Percentiles rank a stretch among this genome's conserved stretches.
Conservation (phyloP, 2,797 vertebrate genomes). For the Gila robusta region DNA sequence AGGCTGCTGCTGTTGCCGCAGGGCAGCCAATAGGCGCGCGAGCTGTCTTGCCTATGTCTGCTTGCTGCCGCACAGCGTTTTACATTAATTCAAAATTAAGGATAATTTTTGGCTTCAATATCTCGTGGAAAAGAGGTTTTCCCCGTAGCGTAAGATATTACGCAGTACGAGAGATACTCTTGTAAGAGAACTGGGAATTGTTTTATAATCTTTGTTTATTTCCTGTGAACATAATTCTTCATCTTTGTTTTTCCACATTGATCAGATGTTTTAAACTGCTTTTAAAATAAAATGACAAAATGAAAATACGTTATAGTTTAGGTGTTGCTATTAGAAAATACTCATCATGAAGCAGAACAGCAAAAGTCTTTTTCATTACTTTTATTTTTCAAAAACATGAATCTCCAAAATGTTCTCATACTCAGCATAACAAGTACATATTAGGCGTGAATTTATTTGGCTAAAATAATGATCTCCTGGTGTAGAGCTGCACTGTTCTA, state of each 20-base stretch:
- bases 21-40: no score
- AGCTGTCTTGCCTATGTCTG: no score
- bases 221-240: not conserved
- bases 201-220: not conserved
- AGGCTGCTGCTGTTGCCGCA: no score
- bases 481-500: not conserved
- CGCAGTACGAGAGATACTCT: no score
- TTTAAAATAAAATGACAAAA: not conserved
- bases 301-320: not conserved
- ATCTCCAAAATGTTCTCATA: not conserved
- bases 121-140: no score
- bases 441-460: not conserved
- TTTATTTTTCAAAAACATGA: not conserved
- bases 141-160: no score
- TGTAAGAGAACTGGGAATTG: not conserved
- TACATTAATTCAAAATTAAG: no score
- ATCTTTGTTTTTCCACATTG: not conserved
- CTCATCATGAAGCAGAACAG: not conserved
- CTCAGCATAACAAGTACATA: not conserved
- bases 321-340: not conserved
- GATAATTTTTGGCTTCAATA: no score
- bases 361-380: not conserved
- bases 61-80: no score
- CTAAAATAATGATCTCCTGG: not conserved
- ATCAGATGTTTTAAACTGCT: not conserved